A percentile compares a stretch with the other conserved stretches of the same genome.
phyloP scores from a whole-genome alignment of 1,140 invertebrate species.

The Hycleus cichorii region DNA sequence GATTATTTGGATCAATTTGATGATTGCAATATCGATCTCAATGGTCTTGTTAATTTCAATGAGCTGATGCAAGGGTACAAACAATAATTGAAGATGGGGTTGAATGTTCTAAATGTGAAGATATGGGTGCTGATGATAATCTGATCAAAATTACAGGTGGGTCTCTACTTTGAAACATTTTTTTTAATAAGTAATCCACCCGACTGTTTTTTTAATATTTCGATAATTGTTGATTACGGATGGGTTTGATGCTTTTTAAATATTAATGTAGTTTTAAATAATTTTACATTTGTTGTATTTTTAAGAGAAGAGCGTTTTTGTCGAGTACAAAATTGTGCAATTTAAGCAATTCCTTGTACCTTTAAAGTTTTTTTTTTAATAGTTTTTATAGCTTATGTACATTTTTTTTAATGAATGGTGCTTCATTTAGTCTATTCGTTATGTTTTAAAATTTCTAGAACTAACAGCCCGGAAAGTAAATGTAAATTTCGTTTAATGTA shows the following conservation, averaged over 20 bases:
- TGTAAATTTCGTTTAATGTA: not conserved
- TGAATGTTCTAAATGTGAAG: not conserved
- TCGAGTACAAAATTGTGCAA: slow-evolving; percentile 14
- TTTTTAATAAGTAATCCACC: too few relatives aligned
- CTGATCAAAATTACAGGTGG: not conserved
- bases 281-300: not conserved
- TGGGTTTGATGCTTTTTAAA: too few relatives aligned
- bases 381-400: too few relatives aligned
- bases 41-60: slow-evolving; percentile 38
- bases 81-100: slow-evolving; percentile 4
- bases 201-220: too few relatives aligned
- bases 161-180: not conserved
- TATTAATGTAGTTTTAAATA: not conserved
- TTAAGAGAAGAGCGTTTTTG: not conserved
- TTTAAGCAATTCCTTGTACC: slow-evolving; percentile 7
- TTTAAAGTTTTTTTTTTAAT: slow-evolving; percentile 3
- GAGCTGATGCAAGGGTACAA: slow-evolving; percentile 33
- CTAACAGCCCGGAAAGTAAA: too few relatives aligned
- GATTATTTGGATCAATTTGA: slow-evolving; percentile 46
- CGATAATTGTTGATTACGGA: too few relatives aligned
- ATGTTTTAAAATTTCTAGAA: too few relatives aligned
- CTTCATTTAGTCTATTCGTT: not conserved
- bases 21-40: slow-evolving; percentile 41
- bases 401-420: not conserved
- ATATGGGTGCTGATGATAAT: not conserved